phyloP scores from a whole-genome alignment of 2,113 vertebrate genomes.

The Pseudorasbora parva region DNA sequence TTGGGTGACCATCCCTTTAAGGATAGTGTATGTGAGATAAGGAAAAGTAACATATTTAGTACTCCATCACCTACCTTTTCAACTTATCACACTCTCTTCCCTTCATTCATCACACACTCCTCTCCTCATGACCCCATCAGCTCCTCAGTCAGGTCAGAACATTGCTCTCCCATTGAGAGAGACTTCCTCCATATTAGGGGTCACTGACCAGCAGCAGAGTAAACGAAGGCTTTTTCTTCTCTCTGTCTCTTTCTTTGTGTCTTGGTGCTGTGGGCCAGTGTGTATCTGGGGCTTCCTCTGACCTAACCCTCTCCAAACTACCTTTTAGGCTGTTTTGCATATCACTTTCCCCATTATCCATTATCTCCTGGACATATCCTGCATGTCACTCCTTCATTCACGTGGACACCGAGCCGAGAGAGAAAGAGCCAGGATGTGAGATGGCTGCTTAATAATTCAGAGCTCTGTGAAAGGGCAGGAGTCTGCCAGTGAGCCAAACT shows the following conservation, averaged over 20 bases:
- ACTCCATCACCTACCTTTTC: background rate
- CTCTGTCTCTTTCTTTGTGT: slow-evolving; percentile 6
- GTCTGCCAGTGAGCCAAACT: slow-evolving; percentile 67
- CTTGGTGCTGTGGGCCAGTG: background rate
- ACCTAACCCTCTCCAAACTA: slow-evolving; percentile 68
- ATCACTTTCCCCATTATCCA: slow-evolving; percentile 75
- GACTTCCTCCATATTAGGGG: background rate
- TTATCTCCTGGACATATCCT: slow-evolving; percentile 73
- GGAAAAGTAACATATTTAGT: background rate
- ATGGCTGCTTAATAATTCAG: slow-evolving; percentile 81
- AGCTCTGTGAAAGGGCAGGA: slow-evolving; percentile 77
- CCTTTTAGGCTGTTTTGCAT: slow-evolving; percentile 61
- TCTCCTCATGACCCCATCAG: slow-evolving; percentile 23
- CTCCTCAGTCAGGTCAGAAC: background rate
- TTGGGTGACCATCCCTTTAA: background rate
- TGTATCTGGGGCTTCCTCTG: slow-evolving; percentile 1
- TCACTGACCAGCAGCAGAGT: background rate
- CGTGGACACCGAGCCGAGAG: slow-evolving; percentile 47
- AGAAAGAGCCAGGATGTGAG: slow-evolving; percentile 69
- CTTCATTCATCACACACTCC: slow-evolving; percentile 2
- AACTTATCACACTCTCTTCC: slow-evolving; percentile 24
- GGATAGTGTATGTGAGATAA: background rate
- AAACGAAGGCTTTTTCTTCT: background rate
- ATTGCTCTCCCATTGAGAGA: background rate
- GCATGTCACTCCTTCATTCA: slow-evolving; percentile 73